Evolutionary conservation across 2,797 vertebrate species (phyloP).

Genomic region (Sebastes diploproa): DNA sequence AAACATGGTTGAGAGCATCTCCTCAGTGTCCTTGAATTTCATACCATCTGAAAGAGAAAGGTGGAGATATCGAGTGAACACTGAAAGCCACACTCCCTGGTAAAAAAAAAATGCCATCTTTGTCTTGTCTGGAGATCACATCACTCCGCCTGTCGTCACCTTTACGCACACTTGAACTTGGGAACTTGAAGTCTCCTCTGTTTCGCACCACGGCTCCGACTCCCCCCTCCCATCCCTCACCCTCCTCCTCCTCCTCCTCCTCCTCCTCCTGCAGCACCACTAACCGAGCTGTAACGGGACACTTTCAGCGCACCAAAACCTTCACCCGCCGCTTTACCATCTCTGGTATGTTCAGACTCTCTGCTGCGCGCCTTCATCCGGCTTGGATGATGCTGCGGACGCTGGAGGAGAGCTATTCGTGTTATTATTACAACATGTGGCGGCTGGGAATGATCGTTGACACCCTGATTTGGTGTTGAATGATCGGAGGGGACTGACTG

Average conservation of each 20-base stretch:
- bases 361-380: conserved; percentile 17
- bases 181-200: conserved; percentile 23
- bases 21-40: conserved; percentile 55
- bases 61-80: not conserved
- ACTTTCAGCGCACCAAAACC: conserved; percentile 57
- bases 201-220: conserved; percentile 36
- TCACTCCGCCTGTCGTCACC: conserved; percentile 18
- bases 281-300: conserved; percentile 70
- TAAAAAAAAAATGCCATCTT: not conserved
- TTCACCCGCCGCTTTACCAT: conserved; percentile 1
- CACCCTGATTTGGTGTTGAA: conserved; percentile 39
- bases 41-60: not conserved
- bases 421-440: conserved; percentile 4
- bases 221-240: not conserved
- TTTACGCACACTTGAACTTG: conserved; percentile 70
- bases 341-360: conserved; percentile 5
- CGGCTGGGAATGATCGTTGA: conserved; percentile 2
- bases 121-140: not conserved
- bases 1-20: conserved; percentile 23
- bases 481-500: conserved; percentile 30
- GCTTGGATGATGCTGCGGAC: conserved; percentile 44
- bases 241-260: not conserved
- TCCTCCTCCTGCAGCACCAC: conserved; percentile 59
- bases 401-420: not conserved
- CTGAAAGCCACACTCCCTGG: not conserved